These are phyloP conservation scores for Caenorhabditis elegans DNA, from an alignment of 1,140 invertebrate genomes.

Conservation along the genomic window WBcel235 BX284605.5:2307501-2308000, in stretches of 20 bases:
- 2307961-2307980: constrained; percentile 5
- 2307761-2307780: neutral
- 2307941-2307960: neutral
- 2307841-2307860: neutral
- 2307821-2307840: neutral
- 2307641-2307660: neutral
- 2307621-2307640: neutral
- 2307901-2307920: neutral
- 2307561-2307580: constrained; percentile 19
- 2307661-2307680: neutral
- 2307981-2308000: neutral
- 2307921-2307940: too few relatives aligned
- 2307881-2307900: neutral
- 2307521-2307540: too few relatives aligned
- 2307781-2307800: neutral
- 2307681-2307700: constrained; percentile 2
- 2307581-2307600: neutral
- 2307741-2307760: neutral
- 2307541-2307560: too few relatives aligned
- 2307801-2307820: neutral
- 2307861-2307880: neutral
- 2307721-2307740: neutral
- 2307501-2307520: neutral
- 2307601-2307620: neutral
- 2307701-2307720: neutral